These are phyloP conservation scores for Rhabditoides inermis DNA, from an alignment of 2,888 invertebrate species.

Conservation along the genomic window DNA sequence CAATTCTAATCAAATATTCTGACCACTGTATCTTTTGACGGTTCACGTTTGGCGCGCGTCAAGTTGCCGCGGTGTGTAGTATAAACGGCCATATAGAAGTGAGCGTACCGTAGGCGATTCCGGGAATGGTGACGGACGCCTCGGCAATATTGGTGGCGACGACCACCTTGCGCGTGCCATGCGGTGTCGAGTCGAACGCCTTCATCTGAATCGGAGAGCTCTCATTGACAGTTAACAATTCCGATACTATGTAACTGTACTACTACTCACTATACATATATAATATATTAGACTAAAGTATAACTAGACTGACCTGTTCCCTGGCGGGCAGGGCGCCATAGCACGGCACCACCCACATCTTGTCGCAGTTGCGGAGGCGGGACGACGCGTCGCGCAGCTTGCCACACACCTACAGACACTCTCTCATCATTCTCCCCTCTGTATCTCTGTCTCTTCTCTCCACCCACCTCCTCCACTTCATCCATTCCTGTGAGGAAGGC, in stretches of 20 bases:
- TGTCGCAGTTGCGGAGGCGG: slow-evolving; percentile 33
- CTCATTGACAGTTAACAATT: no score
- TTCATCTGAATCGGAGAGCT: slow-evolving; percentile 39
- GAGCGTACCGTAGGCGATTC: slow-evolving; percentile 73
- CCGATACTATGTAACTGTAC: no score
- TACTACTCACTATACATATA: no score
- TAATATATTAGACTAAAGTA: background rate
- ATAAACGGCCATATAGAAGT: background rate
- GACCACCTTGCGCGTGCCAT: slow-evolving; percentile 71
- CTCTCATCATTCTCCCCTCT: no score
- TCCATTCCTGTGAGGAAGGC: slow-evolving; percentile 64
- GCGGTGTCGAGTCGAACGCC: slow-evolving; percentile 51
- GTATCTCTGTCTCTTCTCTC: background rate
- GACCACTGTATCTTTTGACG: no score
- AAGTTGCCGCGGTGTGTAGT: background rate
- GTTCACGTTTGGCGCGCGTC: background rate
- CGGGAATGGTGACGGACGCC: slow-evolving; percentile 86
- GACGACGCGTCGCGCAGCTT: slow-evolving; percentile 33
- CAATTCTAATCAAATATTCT: no score
- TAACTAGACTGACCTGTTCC: slow-evolving; percentile 24
- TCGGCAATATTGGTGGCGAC: slow-evolving; percentile 93
- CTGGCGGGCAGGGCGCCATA: slow-evolving; percentile 77
- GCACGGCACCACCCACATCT: slow-evolving; percentile 69
- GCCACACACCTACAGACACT: slow-evolving; percentile 24
- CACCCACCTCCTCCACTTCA: slow-evolving; percentile 43